phyloP scores from a whole-genome alignment of 2,113 vertebrate species.

The Myxocyprinus asiaticus region DNA sequence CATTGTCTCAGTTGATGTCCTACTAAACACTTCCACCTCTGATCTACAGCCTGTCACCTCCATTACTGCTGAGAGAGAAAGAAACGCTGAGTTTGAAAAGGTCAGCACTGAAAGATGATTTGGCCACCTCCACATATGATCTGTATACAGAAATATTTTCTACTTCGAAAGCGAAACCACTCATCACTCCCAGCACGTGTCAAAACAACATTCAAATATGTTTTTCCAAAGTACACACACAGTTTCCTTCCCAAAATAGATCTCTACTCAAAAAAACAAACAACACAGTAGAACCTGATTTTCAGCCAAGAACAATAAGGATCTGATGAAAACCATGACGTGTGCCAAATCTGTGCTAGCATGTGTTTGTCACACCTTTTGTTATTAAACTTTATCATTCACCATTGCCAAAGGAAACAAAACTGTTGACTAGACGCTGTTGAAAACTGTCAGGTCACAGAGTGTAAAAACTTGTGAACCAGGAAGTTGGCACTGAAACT shows the following conservation, averaged over 20 bases:
- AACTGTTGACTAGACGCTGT: constrained; percentile 4
- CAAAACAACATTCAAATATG: not conserved
- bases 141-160: not conserved
- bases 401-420: not conserved
- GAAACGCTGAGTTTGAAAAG: not conserved
- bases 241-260: constrained; percentile 4
- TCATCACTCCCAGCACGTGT: not conserved
- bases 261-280: not conserved
- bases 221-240: not conserved
- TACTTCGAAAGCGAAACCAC: not conserved
- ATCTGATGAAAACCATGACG: not conserved
- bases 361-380: constrained; percentile 21
- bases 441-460: constrained; percentile 14
- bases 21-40: constrained; percentile 67
- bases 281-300: constrained; percentile 48
- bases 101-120: not conserved
- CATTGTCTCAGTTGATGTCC: constrained; percentile 14
- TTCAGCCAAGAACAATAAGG: constrained; percentile 26
- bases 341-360: not conserved
- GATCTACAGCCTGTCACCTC: constrained; percentile 67
- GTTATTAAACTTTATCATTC: constrained; percentile 2
- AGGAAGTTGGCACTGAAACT: constrained; percentile 41
- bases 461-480: constrained; percentile 39
- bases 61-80: constrained; percentile 58
- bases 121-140: not conserved